These are phyloP conservation scores for Thymallus thymallus DNA, from an alignment of 2,113 vertebrate species.

Conservation along the genomic window DNA sequence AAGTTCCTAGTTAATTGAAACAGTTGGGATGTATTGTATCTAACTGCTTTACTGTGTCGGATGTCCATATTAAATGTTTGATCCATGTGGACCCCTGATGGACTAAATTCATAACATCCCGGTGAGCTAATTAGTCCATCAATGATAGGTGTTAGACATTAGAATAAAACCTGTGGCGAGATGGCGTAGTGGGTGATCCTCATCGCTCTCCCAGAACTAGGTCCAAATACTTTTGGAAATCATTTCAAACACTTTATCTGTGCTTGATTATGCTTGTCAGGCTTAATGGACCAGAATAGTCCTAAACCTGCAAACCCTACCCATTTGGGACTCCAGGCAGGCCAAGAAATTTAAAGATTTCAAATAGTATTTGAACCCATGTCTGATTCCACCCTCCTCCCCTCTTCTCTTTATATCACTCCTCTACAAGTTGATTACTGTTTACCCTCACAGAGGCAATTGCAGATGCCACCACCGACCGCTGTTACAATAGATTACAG, in stretches of 20 bases:
- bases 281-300: too few species aligned
- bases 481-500: conserved; percentile 7
- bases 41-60: not conserved
- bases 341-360: too few species aligned
- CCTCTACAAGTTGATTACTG: conserved; percentile 8
- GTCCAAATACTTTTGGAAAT: too few species aligned
- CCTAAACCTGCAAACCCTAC: too few species aligned
- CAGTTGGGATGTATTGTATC: too few species aligned
- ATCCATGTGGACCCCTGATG: not conserved
- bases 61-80: not conserved
- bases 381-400: too few species aligned
- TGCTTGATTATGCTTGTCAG: too few species aligned
- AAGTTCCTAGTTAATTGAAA: too few species aligned
- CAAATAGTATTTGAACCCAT: too few species aligned
- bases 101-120: not conserved
- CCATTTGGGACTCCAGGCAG: not conserved
- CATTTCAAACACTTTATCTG: too few species aligned
- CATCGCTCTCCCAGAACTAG: not conserved
- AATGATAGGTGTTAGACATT: conserved; percentile 7
- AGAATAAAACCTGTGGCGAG: not conserved
- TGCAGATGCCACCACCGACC: conserved; percentile 6
- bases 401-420: not conserved
- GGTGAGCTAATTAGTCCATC: not conserved
- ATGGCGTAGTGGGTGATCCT: not conserved
- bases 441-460: conserved; percentile 4